phyloP scores from a whole-genome alignment of 2,113 vertebrate genomes.

The Tonatia bakeri region DNA sequence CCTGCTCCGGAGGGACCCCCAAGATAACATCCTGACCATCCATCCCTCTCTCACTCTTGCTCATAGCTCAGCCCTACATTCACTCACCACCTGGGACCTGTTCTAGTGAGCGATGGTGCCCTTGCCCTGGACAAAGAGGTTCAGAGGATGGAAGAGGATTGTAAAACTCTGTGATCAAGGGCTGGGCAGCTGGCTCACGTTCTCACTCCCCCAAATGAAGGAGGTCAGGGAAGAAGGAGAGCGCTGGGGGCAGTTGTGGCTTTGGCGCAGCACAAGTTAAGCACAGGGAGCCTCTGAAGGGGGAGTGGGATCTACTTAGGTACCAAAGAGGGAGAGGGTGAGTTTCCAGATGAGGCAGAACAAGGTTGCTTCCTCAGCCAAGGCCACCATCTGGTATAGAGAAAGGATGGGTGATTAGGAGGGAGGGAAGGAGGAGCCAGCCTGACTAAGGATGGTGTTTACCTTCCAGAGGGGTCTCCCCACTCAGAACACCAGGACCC shows the following conservation, averaged over 20 bases:
- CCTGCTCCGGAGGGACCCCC: neutral
- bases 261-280: neutral
- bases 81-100: neutral
- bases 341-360: neutral
- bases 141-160: neutral
- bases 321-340: neutral
- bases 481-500: neutral
- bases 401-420: neutral
- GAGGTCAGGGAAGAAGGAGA: neutral
- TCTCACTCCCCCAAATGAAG: neutral
- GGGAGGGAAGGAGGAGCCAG: neutral
- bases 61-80: fast-evolving
- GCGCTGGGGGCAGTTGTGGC: neutral
- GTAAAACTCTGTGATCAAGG: neutral
- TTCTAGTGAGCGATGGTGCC: neutral
- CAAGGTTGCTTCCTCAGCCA: neutral
- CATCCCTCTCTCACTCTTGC: neutral
- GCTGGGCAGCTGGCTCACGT: neutral
- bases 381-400: neutral
- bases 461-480: neutral
- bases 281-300: neutral
- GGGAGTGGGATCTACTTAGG: neutral
- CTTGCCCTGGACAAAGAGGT: neutral
- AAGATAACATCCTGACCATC: neutral
- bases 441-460: conserved; percentile 4